These are phyloP conservation scores for Branchinecta lynchi DNA, from an alignment of 1,140 invertebrate genomes.

Conservation along the genomic window DNA sequence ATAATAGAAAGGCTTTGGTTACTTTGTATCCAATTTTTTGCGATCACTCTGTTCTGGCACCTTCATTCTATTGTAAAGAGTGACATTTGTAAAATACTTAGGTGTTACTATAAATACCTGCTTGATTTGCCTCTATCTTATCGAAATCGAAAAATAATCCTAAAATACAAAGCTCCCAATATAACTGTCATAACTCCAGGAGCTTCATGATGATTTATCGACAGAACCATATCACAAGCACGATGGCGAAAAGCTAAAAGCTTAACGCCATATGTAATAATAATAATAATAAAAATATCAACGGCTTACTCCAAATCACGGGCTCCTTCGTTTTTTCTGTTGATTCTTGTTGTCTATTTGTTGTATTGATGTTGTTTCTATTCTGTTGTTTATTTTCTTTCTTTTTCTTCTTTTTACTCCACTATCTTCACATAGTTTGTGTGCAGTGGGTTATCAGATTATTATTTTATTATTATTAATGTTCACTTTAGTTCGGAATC, in stretches of 20 bases:
- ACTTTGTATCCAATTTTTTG: conserved; percentile 6
- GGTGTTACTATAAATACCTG: conserved; percentile 9
- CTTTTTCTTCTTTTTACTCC: background rate
- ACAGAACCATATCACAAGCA: no score
- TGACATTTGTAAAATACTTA: background rate
- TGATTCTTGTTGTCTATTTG: background rate
- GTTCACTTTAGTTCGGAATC: no score
- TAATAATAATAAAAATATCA: no score
- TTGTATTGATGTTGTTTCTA: background rate
- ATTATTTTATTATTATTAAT: no score
- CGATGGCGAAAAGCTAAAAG: no score
- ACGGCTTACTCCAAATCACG: conserved; percentile 4
- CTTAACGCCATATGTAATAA: no score
- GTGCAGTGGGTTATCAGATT: no score
- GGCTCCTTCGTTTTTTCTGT: conserved; percentile 5
- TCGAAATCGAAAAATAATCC: conserved; percentile 9
- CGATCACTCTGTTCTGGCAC: background rate
- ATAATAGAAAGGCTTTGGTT: no score
- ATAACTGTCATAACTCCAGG: background rate
- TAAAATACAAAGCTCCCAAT: conserved; percentile 1
- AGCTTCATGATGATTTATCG: conserved; percentile 5
- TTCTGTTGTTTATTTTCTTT: background rate
- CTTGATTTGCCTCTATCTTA: conserved; percentile 1
- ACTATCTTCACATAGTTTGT: no score
- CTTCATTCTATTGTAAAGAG: conserved; percentile 6